Conservation (phyloP, 2,888 invertebrate genomes). For the Tanypteryx hageni region DNA sequence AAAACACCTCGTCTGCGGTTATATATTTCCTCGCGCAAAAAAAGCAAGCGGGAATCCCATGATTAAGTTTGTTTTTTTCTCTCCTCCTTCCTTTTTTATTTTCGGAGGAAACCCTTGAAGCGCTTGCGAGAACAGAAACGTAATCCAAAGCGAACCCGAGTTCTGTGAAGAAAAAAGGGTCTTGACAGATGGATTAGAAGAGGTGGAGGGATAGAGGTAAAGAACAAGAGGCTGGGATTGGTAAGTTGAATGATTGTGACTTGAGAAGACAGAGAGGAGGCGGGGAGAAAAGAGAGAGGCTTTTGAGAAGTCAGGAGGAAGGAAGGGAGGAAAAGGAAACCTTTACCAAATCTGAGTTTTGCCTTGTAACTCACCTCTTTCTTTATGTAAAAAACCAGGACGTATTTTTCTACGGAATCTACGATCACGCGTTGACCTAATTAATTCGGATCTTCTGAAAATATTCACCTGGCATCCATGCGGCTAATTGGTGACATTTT, state of each 20-base stretch:
- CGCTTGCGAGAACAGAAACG: neutral
- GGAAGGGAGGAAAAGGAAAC: neutral
- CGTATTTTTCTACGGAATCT: neutral
- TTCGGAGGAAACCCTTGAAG: neutral
- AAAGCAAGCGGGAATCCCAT: conserved; percentile 42
- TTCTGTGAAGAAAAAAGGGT: neutral
- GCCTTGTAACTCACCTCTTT: neutral
- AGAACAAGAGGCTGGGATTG: conserved; percentile 32
- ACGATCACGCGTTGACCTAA: neutral
- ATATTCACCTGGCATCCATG: neutral
- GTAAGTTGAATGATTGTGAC: conserved; percentile 33
- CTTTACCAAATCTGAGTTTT: conserved; percentile 17
- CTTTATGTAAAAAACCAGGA: neutral
- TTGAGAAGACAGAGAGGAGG: neutral
- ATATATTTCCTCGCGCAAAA: conserved; percentile 47
- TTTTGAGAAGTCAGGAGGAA: neutral
- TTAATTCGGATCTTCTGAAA: neutral
- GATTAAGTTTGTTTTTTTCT: conserved; percentile 54
- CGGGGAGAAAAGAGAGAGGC: neutral
- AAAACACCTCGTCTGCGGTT: conserved; percentile 43
- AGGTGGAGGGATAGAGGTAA: neutral
- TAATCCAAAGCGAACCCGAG: neutral
- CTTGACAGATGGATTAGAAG: conserved; percentile 56
- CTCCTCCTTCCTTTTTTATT: conserved; percentile 10
- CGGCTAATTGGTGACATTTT: too few relatives aligned